Base-by-base conservation (phyloP, 2,888 invertebrate species). In the Invenusta paracnida region DNA sequence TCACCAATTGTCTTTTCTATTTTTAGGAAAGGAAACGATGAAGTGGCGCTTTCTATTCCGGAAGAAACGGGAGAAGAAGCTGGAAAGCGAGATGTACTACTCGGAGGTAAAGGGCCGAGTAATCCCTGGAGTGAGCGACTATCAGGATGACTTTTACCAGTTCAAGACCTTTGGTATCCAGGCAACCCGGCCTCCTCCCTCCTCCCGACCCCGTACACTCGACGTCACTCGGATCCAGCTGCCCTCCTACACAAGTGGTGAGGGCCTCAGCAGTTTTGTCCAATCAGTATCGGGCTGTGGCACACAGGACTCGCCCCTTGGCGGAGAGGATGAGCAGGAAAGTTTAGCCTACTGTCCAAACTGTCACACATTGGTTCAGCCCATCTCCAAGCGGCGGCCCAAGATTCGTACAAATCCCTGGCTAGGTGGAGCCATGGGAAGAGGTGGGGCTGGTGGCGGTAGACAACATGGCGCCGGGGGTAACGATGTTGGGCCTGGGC, bases 371-470 rank as follows among this genome's bases (percentile, higher is more conserved):
- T 13, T 82, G 29, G 82, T 82, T 27, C 30, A 29, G 2, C 82
- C 82, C 5, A 29, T 82, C 29, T 23, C 82, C n/a, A 82, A 82
- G 27, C 13, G 30, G n/a, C 82, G 82, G 13, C 30, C 82, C 27
- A 29, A 30, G 27, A 82, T 82, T 82, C 82, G 82, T 23, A 82
- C 82, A 11, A 82, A 82, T 28, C 82, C 82, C 29, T 82, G 82
- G 82, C 17, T 82, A 2, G 1, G 5, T 2, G 28, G 25, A 25
- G 2, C 73, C 27, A 28, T 13, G 23, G 2, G 82, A 17, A 11
- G 11, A 28, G 17, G 29, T 2, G 82, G 13, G 29, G 73, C 5
- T 23, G 73, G 23, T 73, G 48, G 48, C 48, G n/a, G n/a, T n/a
- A n/a, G n/a, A n/a, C n/a, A n/a, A n/a, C n/a, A n/a, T n/a, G n/a